Conservation (phyloP, 1,140 invertebrate species). For the Lamellibrachia luymesi region DNA sequence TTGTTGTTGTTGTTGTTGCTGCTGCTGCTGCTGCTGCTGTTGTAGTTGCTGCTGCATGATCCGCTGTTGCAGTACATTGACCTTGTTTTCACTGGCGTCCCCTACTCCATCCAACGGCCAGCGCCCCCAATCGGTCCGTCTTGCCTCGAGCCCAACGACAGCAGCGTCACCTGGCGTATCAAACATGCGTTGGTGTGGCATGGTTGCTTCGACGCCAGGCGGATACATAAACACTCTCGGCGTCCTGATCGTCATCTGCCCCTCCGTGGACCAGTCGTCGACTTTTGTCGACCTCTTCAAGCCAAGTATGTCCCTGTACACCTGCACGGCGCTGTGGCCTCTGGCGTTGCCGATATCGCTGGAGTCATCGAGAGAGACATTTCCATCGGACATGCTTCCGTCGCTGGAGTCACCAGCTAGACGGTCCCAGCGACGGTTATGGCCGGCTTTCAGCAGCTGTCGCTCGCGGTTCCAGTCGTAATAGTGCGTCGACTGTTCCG, state of each 20-base stretch:
- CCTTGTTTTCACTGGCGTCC: background rate
- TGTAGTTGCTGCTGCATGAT: background rate
- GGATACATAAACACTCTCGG: background rate
- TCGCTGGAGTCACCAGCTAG: background rate
- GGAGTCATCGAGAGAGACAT: background rate
- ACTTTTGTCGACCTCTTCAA: background rate
- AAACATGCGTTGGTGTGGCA: background rate
- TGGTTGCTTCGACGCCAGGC: background rate
- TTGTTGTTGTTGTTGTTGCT: background rate
- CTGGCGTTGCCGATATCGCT: background rate
- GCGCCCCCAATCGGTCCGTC: background rate
- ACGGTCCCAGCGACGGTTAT: background rate
- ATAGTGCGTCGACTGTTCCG: background rate
- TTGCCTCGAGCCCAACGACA: background rate
- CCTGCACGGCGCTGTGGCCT: background rate
- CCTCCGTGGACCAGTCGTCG: background rate
- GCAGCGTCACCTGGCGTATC: background rate
- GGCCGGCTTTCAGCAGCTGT: background rate
- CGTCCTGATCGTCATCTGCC: background rate
- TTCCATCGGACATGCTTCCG: background rate
- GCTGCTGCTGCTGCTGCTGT: background rate
- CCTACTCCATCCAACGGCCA: background rate
- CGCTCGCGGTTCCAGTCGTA: conserved; percentile 2
- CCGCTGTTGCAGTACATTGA: background rate
- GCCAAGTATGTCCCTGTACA: background rate